phyloP scores from a whole-genome alignment of 1,140 invertebrate species.

The Daktulosphaira vitifoliae region DNA sequence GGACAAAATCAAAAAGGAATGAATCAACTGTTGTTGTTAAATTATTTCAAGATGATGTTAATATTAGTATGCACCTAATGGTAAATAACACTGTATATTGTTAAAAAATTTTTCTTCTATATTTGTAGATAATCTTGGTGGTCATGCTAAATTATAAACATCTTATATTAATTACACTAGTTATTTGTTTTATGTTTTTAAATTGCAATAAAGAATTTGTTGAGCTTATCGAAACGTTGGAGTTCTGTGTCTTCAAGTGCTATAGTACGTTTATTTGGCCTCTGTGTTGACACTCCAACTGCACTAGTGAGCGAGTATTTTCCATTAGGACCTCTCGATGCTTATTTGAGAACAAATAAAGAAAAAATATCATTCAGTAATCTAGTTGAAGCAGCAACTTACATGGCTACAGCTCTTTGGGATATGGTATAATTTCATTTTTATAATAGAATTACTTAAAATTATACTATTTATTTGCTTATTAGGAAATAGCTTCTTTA shows the following conservation, averaged over 20 bases:
- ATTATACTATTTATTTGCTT: too few species aligned
- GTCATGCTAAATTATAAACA: too few species aligned
- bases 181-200: too few species aligned
- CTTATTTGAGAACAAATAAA: slow-evolving; percentile 53
- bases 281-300: slow-evolving; percentile 63
- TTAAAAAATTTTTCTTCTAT: not conserved
- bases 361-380: slow-evolving; percentile 55
- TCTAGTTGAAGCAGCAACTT: slow-evolving; percentile 66
- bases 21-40: slow-evolving; percentile 24
- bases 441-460: too few species aligned
- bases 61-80: slow-evolving; percentile 21
- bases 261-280: slow-evolving; percentile 62
- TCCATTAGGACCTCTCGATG: slow-evolving; percentile 64
- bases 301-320: slow-evolving; percentile 73
- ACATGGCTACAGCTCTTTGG: slow-evolving; percentile 69
- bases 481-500: slow-evolving; percentile 62
- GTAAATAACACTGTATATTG: not conserved
- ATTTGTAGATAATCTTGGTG: not conserved
- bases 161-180: too few species aligned
- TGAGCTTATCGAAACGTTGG: slow-evolving; percentile 64
- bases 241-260: slow-evolving; percentile 61
- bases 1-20: slow-evolving; percentile 26
- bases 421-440: slow-evolving; percentile 52
- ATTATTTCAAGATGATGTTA: slow-evolving; percentile 28
- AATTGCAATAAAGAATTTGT: too few species aligned